These are phyloP conservation scores for Drosophila nikananu DNA, from an alignment of 1,140 invertebrate genomes.

Conservation along the genomic window DNA sequence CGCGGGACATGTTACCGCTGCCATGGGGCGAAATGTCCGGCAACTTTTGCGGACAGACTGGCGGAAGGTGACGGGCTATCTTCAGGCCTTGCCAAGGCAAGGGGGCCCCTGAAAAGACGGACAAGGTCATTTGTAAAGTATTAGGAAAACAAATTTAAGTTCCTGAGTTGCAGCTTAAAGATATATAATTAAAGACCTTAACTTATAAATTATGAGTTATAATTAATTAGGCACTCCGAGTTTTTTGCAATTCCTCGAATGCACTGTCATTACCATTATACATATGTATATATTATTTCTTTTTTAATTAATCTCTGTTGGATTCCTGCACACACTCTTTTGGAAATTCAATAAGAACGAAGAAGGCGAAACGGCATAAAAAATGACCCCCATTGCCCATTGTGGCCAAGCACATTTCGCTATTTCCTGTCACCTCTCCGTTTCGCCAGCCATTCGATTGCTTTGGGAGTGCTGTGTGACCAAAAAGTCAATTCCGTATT, in stretches of 20 bases:
- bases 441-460: slow-evolving; percentile 59
- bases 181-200: no score
- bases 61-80: slow-evolving; percentile 90
- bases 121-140: background rate
- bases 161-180: no score
- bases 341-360: background rate
- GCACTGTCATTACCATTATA: no score
- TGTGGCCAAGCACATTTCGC: slow-evolving; percentile 17
- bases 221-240: no score
- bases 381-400: slow-evolving; percentile 14
- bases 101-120: slow-evolving; percentile 86
- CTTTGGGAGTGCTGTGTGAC: slow-evolving; percentile 47
- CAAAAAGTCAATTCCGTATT: slow-evolving; percentile 80
- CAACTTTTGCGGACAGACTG: slow-evolving; percentile 94
- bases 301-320: background rate
- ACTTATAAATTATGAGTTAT: no score
- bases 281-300: no score
- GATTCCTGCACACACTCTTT: background rate
- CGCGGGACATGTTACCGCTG: slow-evolving; percentile 86
- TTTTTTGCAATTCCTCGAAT: no score
- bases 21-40: slow-evolving; percentile 86
- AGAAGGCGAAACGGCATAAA: slow-evolving; percentile 2
- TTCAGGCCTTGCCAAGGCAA: slow-evolving; percentile 90
- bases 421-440: slow-evolving; percentile 6
- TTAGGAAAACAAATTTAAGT: no score